Evolutionary conservation across 1,140 invertebrate genomes (phyloP).

Genomic region (Leucophenga varia): DNA sequence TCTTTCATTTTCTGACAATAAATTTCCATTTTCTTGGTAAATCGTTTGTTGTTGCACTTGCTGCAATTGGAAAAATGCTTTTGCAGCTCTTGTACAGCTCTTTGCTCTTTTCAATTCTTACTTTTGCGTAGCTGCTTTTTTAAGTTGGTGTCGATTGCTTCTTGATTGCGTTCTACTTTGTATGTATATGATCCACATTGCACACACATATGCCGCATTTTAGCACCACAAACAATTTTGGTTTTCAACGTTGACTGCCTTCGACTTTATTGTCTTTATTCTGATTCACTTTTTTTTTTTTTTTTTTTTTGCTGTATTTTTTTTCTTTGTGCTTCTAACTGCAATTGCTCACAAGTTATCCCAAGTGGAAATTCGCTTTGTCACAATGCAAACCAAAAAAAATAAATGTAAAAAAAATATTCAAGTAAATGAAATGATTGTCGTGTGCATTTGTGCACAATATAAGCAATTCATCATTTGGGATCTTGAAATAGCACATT

Average conservation of each 20-base stretch:
- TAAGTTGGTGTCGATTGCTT: conserved; percentile 35
- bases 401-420: conserved; percentile 38
- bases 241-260: conserved; percentile 23
- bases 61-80: conserved; percentile 10
- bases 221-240: conserved; percentile 53
- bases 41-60: conserved; percentile 28
- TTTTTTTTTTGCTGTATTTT: too few species aligned
- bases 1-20: conserved; percentile 54
- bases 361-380: conserved; percentile 41
- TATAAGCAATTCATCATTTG: conserved; percentile 49
- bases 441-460: conserved; percentile 42
- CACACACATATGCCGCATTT: conserved; percentile 44
- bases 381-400: conserved; percentile 28
- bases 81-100: too few species aligned
- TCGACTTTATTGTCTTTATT: too few species aligned
- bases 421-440: conserved; percentile 30
- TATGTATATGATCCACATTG: not conserved
- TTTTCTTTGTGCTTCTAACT: too few species aligned
- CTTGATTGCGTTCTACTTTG: conserved; percentile 19
- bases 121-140: conserved; percentile 12
- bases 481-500: too few species aligned
- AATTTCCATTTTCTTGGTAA: conserved; percentile 55
- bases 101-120: conserved; percentile 19
- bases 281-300: not conserved
- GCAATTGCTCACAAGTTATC: conserved; percentile 54